A percentile compares a stretch with the other conserved stretches of the same genome.
Evolutionary conservation across 1,140 invertebrate species (phyloP).

Genomic region (Papilio polyxenes): DNA sequence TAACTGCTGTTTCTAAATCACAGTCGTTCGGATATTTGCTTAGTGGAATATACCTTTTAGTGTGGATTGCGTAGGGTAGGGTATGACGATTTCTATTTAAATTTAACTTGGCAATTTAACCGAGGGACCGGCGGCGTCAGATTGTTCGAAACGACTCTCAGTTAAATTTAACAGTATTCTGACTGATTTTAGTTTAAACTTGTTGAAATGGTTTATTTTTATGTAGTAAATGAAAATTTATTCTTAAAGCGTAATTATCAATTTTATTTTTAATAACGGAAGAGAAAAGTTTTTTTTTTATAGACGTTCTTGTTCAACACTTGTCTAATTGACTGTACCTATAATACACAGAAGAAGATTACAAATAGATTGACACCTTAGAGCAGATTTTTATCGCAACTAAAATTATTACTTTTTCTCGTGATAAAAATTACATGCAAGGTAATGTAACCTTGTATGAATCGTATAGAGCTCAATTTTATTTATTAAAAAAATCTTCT

Average conservation of each 20-base stretch:
- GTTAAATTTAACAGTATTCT: conserved; percentile 8
- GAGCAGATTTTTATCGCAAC: too few species aligned
- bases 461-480: too few species aligned
- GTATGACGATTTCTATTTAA: neutral
- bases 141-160: conserved; percentile 20
- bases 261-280: neutral
- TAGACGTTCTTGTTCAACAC: too few species aligned
- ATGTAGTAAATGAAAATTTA: neutral
- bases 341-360: too few species aligned
- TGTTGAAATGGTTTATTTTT: neutral
- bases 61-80: neutral
- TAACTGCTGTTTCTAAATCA: too few species aligned
- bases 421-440: too few species aligned
- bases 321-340: too few species aligned
- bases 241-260: neutral
- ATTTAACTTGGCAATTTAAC: neutral
- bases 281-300: neutral
- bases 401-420: too few species aligned
- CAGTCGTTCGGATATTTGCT: too few species aligned
- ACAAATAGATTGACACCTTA: too few species aligned
- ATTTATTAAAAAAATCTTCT: too few species aligned
- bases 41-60: neutral
- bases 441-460: too few species aligned
- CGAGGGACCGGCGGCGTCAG: conserved; percentile 13
- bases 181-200: conserved; percentile 4